Percentiles rank a stretch among this genome's conserved stretches.
Conservation (phyloP, 2,888 invertebrate genomes). For the Hedychridium roseum region DNA sequence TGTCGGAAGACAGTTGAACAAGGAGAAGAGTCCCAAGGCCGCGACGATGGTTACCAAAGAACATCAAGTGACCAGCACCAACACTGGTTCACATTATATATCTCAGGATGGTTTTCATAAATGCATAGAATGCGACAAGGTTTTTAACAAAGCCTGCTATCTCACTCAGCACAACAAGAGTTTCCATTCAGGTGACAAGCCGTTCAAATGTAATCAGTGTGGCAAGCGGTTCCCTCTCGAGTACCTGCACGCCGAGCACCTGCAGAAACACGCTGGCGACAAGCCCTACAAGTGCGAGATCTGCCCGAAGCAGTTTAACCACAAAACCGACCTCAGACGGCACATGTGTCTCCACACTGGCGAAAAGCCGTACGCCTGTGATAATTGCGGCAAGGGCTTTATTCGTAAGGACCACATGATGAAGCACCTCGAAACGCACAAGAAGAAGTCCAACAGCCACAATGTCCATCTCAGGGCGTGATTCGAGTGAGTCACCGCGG, state of each 20-base stretch:
- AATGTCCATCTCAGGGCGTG: slow-evolving; percentile 54
- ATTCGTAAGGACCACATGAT: slow-evolving; percentile 92
- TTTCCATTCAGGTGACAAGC: slow-evolving; percentile 86
- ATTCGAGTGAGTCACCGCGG: slow-evolving; percentile 21
- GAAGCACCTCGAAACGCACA: slow-evolving; percentile 85
- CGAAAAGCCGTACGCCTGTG: slow-evolving; percentile 83
- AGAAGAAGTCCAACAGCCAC: slow-evolving; percentile 67
- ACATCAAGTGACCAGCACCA: slow-evolving; percentile 48
- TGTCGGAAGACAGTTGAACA: slow-evolving; percentile 20
- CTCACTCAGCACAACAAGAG: slow-evolving; percentile 91
- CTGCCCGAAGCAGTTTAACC: slow-evolving; percentile 89
- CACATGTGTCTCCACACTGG: slow-evolving; percentile 90
- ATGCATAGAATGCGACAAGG: slow-evolving; percentile 84
- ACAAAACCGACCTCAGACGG: slow-evolving; percentile 87
- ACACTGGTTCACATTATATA: slow-evolving; percentile 46
- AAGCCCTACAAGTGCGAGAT: slow-evolving; percentile 87
- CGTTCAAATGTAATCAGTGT: slow-evolving; percentile 84
- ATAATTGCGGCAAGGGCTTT: slow-evolving; percentile 85
- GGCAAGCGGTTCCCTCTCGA: slow-evolving; percentile 84
- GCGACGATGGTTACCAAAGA: slow-evolving; percentile 40
- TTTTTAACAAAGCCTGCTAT: slow-evolving; percentile 87
- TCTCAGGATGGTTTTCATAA: slow-evolving; percentile 66
- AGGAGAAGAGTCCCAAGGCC: slow-evolving; percentile 20
- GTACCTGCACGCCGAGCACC: slow-evolving; percentile 76
- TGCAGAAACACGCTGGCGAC: slow-evolving; percentile 80